Evolutionary conservation across 2,113 vertebrate species (phyloP).

Genomic region (Todiramphus saurophagus): DNA sequence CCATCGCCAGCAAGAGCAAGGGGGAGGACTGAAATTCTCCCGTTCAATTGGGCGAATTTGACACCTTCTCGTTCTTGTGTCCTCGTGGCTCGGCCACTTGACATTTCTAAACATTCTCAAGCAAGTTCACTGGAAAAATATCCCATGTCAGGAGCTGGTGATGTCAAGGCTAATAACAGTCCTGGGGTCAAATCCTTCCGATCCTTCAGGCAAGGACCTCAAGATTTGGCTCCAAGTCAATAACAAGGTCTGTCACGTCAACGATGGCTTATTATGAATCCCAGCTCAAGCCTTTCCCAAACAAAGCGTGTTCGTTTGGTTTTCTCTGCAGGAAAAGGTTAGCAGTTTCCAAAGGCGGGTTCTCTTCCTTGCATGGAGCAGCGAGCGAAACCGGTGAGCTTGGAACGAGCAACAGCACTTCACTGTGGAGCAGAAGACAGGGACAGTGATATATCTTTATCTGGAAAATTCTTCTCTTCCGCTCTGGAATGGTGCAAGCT

Average conservation of each 20-base stretch:
- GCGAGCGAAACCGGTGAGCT: not conserved
- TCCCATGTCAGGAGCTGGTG: slow-evolving; percentile 62
- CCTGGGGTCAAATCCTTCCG: slow-evolving; percentile 49
- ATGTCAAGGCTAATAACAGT: slow-evolving; percentile 72
- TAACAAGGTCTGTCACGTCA: slow-evolving; percentile 34
- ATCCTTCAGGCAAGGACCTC: slow-evolving; percentile 56
- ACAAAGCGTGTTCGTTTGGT: not conserved
- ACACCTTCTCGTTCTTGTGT: slow-evolving; percentile 57
- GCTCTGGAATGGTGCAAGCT: not conserved
- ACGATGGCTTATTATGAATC: slow-evolving; percentile 22
- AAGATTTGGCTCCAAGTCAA: slow-evolving; percentile 63
- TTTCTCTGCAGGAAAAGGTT: slow-evolving; percentile 17
- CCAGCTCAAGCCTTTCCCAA: not conserved
- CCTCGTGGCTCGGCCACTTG: slow-evolving; percentile 58
- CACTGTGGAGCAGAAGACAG: not conserved
- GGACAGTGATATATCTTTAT: not conserved
- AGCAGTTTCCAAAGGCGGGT: not conserved
- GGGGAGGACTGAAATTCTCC: slow-evolving; percentile 62
- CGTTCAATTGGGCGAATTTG: slow-evolving; percentile 61
- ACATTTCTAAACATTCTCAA: slow-evolving; percentile 70
- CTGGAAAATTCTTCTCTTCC: not conserved
- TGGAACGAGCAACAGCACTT: not conserved
- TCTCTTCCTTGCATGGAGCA: not conserved
- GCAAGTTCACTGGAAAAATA: slow-evolving; percentile 69
- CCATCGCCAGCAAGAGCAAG: slow-evolving; percentile 12